Percentiles rank a stretch among this genome's conserved stretches.
Evolutionary conservation across 1,140 invertebrate species (phyloP).

Genomic region (Belonocnema kinseyi): DNA sequence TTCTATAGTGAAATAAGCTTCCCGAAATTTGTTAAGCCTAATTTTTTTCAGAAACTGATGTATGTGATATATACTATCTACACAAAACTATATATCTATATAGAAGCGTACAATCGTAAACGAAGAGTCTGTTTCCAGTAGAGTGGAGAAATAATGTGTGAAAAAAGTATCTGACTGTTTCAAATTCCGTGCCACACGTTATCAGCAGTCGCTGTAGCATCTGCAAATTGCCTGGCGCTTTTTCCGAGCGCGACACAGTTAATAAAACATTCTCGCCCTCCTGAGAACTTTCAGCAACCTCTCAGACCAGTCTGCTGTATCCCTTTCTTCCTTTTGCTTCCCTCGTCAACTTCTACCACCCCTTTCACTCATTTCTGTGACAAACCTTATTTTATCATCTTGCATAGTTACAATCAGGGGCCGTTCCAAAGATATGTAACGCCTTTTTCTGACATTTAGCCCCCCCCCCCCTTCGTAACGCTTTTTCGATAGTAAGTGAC

Average conservation of each 20-base stretch:
- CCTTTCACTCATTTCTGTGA: slow-evolving; percentile 17
- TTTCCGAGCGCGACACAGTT: slow-evolving; percentile 68
- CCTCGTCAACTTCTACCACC: slow-evolving; percentile 4
- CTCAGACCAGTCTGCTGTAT: slow-evolving; percentile 42
- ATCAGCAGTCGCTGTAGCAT: slow-evolving; percentile 67
- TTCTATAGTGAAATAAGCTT: no score
- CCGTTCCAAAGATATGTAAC: no score
- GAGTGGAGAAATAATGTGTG: slow-evolving; percentile 51
- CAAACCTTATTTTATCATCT: not conserved
- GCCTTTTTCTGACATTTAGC: no score
- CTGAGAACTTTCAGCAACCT: slow-evolving; percentile 47
- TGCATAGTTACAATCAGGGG: not conserved
- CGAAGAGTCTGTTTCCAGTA: slow-evolving; percentile 8
- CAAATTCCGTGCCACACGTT: slow-evolving; percentile 63
- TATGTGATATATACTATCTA: no score
- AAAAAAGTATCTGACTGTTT: slow-evolving; percentile 64
- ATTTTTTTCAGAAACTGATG: no score
- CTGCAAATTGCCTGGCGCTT: slow-evolving; percentile 68
- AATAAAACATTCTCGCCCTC: slow-evolving; percentile 66
- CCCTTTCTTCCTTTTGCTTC: slow-evolving; percentile 35
- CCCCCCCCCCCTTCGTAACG: no score
- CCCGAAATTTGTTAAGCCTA: no score
- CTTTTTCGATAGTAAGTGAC: no score
- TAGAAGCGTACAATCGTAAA: slow-evolving; percentile 3
- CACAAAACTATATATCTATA: not conserved